Evolutionary conservation across 2,888 invertebrate species (phyloP).

Genomic region (Entomobrya multifasciata): DNA sequence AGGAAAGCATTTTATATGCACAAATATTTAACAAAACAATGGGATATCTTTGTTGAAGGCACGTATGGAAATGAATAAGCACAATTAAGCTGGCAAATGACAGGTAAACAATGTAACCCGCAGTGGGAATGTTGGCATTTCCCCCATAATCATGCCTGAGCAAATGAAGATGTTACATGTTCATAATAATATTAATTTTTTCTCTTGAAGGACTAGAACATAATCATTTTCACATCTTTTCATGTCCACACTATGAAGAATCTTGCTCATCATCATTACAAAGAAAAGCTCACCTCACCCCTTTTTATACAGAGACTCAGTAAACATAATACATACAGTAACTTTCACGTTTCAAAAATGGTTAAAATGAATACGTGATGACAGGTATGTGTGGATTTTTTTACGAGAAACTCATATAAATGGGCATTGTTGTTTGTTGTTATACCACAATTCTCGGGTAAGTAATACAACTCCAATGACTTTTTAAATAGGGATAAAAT

Average conservation of each 20-base stretch:
- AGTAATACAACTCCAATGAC: no score
- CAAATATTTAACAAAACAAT: no score
- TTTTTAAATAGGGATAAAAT: no score
- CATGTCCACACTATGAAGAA: neutral
- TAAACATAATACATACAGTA: neutral
- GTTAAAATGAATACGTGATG: constrained; percentile 64
- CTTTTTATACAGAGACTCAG: neutral
- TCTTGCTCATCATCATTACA: constrained; percentile 1
- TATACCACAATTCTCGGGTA: neutral
- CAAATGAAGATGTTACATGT: constrained; percentile 54
- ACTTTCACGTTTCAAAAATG: constrained; percentile 17
- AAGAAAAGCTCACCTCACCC: constrained; percentile 16
- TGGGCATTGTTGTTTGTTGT: neutral
- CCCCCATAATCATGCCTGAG: constrained; percentile 46
- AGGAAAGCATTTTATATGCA: no score
- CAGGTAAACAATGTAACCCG: constrained; percentile 39
- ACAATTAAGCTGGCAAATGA: constrained; percentile 53
- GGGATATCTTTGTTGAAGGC: no score
- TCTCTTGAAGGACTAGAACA: neutral
- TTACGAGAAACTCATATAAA: neutral
- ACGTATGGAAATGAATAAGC: neutral
- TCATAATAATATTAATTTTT: constrained; percentile 24
- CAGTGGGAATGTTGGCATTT: constrained; percentile 38
- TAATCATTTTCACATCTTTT: constrained; percentile 1
- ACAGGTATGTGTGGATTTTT: constrained; percentile 38